Conservation (phyloP, 2,888 invertebrate genomes). For the Dynastes maya region DNA sequence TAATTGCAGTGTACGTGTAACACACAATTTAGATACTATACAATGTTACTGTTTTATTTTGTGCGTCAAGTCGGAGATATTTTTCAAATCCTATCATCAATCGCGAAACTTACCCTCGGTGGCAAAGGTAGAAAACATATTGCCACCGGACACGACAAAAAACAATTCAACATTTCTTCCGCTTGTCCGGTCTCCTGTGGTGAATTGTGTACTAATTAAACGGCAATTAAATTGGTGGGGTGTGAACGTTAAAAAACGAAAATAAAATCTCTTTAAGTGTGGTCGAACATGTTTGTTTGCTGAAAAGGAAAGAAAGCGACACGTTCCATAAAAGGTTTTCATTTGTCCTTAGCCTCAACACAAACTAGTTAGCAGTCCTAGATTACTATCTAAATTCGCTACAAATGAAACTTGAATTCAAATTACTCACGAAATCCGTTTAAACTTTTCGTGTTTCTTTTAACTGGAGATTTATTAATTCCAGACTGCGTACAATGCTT, state of each 20-base stretch:
- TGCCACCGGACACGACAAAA: slow-evolving; percentile 52
- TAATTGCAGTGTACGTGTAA: slow-evolving; percentile 16
- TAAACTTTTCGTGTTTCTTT: slow-evolving; percentile 29
- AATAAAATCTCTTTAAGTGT: slow-evolving; percentile 24
- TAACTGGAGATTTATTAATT: slow-evolving; percentile 8
- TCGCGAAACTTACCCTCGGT: slow-evolving; percentile 34
- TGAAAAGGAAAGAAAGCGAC: slow-evolving; percentile 8
- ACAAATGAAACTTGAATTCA: slow-evolving; percentile 25
- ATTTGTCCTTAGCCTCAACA: slow-evolving; percentile 26
- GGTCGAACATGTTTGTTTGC: slow-evolving; percentile 15
- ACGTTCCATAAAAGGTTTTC: slow-evolving; percentile 4
- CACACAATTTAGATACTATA: slow-evolving; percentile 4
- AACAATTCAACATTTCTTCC: slow-evolving; percentile 52
- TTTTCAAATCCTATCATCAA: slow-evolving; percentile 39
- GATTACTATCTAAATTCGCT: slow-evolving; percentile 36
- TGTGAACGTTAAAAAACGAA: slow-evolving; percentile 35
- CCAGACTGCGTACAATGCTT: not conserved
- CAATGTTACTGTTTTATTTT: slow-evolving; percentile 7
- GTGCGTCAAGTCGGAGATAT: slow-evolving; percentile 13
- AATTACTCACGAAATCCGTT: slow-evolving; percentile 36
- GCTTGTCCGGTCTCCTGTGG: slow-evolving; percentile 42
- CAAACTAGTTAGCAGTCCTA: slow-evolving; percentile 17
- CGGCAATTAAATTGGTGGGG: slow-evolving; percentile 39
- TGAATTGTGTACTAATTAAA: slow-evolving; percentile 46
- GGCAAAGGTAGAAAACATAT: slow-evolving; percentile 48